Evolutionary conservation across 2,113 vertebrate genomes (phyloP).

Genomic region (Maccullochella peelii): DNA sequence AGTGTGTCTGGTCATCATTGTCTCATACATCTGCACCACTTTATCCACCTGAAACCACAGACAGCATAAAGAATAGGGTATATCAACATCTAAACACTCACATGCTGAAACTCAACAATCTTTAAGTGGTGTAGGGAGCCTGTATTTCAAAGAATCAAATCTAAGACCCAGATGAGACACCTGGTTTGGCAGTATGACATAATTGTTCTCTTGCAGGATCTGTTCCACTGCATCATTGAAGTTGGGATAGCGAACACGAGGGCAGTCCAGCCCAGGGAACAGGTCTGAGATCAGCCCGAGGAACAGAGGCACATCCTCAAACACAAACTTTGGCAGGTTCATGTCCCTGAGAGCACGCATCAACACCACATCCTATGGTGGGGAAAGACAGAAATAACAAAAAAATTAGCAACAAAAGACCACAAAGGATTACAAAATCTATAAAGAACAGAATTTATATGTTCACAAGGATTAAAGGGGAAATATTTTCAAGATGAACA

Average conservation of each 20-base stretch:
- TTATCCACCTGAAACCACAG: conserved; percentile 91
- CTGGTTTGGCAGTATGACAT: conserved; percentile 88
- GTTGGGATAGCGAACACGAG: conserved; percentile 91
- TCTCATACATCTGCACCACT: conserved; percentile 98
- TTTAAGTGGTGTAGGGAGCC: not conserved
- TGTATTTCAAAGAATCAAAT: not conserved
- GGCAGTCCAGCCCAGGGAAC: conserved; percentile 95
- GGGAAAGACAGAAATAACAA: not conserved
- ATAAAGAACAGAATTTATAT: not conserved
- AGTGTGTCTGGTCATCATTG: conserved; percentile 97
- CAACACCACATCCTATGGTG: conserved; percentile 91
- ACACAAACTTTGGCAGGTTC: conserved; percentile 98
- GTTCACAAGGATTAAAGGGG: not conserved
- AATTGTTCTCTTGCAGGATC: conserved; percentile 86
- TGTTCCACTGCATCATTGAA: conserved; percentile 93
- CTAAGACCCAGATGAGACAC: conserved; percentile 69
- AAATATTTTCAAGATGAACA: not conserved
- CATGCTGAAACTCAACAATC: not conserved
- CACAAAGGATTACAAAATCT: not conserved
- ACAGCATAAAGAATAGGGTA: not conserved
- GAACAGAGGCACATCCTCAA: conserved; percentile 96
- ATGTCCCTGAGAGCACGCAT: conserved; percentile 97
- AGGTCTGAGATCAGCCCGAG: conserved; percentile 95
- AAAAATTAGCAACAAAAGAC: not conserved
- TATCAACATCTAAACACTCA: not conserved